These are phyloP conservation scores for Taurulus bubalis DNA, from an alignment of 2,113 vertebrate species.

Conservation along the genomic window DNA sequence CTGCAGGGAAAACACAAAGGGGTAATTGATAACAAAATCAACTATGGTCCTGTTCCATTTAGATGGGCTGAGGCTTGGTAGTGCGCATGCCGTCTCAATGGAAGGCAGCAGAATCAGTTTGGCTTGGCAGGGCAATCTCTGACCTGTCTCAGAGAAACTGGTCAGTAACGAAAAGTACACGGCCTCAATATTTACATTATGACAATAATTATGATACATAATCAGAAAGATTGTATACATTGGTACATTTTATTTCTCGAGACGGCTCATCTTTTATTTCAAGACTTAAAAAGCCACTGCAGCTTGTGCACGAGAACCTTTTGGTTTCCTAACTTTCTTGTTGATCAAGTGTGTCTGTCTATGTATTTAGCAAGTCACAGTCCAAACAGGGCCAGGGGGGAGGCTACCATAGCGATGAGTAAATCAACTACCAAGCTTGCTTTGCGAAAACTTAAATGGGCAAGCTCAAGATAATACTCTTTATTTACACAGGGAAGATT, in stretches of 20 bases:
- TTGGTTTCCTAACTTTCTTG: neutral
- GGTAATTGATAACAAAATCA: neutral
- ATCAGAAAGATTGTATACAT: neutral
- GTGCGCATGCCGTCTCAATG: neutral
- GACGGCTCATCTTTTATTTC: neutral
- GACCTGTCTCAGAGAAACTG: neutral
- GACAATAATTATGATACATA: neutral
- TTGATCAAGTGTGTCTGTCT: neutral
- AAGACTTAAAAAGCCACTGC: neutral
- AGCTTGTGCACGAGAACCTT: neutral
- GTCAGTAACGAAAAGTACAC: too few species aligned
- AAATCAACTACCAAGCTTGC: constrained; percentile 69
- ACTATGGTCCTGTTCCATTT: neutral
- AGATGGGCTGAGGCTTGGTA: neutral
- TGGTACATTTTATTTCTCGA: neutral
- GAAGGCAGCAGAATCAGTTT: neutral
- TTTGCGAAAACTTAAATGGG: constrained; percentile 30
- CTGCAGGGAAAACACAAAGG: neutral
- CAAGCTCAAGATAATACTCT: constrained; percentile 12
- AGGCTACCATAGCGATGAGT: constrained; percentile 71
- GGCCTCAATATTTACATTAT: neutral
- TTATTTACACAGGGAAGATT: constrained; percentile 2
- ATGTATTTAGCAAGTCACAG: constrained; percentile 2
- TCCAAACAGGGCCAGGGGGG: constrained; percentile 24
- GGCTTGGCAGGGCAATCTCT: neutral